These are phyloP conservation scores for Caenorhabditis sinica DNA, from an alignment of 2,888 invertebrate species.

Conservation along the genomic window DNA sequence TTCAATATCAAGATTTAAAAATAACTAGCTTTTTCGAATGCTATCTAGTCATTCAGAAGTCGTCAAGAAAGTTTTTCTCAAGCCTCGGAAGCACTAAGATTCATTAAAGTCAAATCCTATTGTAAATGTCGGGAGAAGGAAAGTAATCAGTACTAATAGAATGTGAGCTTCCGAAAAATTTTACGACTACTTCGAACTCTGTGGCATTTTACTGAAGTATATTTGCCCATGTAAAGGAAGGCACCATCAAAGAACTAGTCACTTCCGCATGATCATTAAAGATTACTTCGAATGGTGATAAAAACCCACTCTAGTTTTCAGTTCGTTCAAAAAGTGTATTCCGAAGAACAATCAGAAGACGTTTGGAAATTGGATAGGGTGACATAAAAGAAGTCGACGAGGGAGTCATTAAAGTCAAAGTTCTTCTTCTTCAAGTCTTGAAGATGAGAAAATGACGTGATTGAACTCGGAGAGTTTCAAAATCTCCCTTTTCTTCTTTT, in stretches of 20 bases:
- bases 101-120: no score
- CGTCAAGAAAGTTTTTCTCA: no score
- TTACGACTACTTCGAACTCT: no score
- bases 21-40: no score
- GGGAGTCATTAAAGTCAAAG: slow-evolving; percentile 46
- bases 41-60: no score
- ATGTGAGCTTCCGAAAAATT: no score
- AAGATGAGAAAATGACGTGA: slow-evolving; percentile 29
- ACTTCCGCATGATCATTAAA: neutral
- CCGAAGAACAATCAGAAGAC: slow-evolving; percentile 55
- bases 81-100: no score
- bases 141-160: no score
- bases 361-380: slow-evolving; percentile 58
- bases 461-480: neutral
- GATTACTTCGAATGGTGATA: neutral
- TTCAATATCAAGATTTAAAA: neutral
- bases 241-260: neutral
- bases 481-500: slow-evolving; percentile 23
- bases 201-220: no score
- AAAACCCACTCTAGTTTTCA: slow-evolving; percentile 22
- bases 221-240: no score
- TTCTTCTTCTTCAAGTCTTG: slow-evolving; percentile 15
- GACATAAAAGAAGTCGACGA: slow-evolving; percentile 30
- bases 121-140: no score
- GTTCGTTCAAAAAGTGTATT: slow-evolving; percentile 38